Evolutionary conservation across 2,888 invertebrate species (phyloP).

Genomic region (Nephrotoma appendiculata): DNA sequence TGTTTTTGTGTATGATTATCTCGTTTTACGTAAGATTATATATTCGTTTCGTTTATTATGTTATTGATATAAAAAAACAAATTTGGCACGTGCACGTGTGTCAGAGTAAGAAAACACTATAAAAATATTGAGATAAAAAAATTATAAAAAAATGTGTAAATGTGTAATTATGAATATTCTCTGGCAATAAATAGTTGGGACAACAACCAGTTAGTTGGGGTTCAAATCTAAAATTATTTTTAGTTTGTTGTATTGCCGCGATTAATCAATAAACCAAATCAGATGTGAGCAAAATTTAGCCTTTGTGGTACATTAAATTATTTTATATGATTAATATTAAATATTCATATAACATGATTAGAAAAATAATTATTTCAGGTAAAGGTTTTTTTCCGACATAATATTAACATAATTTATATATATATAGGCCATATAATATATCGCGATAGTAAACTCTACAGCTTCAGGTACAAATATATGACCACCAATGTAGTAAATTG

Average conservation of each 20-base stretch:
- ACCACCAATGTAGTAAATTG: background rate
- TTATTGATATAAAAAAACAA: background rate
- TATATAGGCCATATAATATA: background rate
- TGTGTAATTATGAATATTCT: no score
- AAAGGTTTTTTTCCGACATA: no score
- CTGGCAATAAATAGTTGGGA: background rate
- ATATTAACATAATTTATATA: no score
- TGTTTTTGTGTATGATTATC: background rate
- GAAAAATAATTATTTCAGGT: no score
- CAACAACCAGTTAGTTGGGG: background rate
- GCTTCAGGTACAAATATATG: background rate
- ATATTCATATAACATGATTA: no score
- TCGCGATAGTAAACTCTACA: background rate
- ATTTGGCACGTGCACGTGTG: background rate
- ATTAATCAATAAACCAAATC: background rate
- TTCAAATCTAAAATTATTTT: background rate
- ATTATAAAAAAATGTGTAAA: background rate
- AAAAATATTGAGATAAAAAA: background rate
- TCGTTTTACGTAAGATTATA: background rate
- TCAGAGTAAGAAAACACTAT: background rate
- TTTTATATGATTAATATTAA: no score
- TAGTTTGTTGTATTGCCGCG: background rate
- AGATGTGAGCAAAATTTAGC: background rate
- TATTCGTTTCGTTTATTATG: background rate
- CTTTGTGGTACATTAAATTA: no score